Evolutionary conservation across 2,888 invertebrate genomes (phyloP), one percentile per base, ranked within the genome.

Genomic region (Platycheirus rosarum): DNA sequence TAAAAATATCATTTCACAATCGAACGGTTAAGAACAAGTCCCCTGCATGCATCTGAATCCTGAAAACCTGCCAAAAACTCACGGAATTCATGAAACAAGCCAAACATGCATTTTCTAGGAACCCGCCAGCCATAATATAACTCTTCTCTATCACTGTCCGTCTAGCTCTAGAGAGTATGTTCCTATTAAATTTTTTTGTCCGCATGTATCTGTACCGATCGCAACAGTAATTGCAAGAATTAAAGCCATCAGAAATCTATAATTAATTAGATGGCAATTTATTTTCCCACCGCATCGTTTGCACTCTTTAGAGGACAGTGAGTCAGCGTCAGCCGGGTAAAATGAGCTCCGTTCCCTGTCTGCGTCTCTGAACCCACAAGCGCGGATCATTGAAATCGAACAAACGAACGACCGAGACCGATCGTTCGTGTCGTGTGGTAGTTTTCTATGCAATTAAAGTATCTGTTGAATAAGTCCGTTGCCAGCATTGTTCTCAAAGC

Each of bases 201-300:
- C n/a, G 2, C 5, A 20, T 73, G 68, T 65, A 29, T 49, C 51
- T 51, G 46, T 48, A 14, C 42, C 35, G 68, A 55, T 69, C 46
- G 55, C 55, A 46, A 69, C 42, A 44, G 60, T 29, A 69, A 69
- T 57, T 42, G 65, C 66, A 32, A 73, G 71, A 77, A 77, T 55
- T 71, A 55, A 76, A 73, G 46, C 48, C 57, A 77, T 73, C 82
- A 77, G 77, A 82, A 82, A 77, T 82, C 71, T 68, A 66, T 62
- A 76, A 76, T 80, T 70, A 80, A 80, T 71, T 77, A 82, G 70
- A 66, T 76, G 62, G 60, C 66, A 82, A 80, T 82, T 76, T 76
- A 82, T 82, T 71, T 68, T 49, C 44, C 55, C 3, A 3, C 35
- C 11, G 9, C 26, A 71, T 44, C 35, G 48, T 44, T 73, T 62